A percentile compares a stretch with the other conserved stretches of the same genome.
phyloP scores from a whole-genome alignment of 2,797 vertebrate genomes.

The Champsocephalus gunnari region DNA sequence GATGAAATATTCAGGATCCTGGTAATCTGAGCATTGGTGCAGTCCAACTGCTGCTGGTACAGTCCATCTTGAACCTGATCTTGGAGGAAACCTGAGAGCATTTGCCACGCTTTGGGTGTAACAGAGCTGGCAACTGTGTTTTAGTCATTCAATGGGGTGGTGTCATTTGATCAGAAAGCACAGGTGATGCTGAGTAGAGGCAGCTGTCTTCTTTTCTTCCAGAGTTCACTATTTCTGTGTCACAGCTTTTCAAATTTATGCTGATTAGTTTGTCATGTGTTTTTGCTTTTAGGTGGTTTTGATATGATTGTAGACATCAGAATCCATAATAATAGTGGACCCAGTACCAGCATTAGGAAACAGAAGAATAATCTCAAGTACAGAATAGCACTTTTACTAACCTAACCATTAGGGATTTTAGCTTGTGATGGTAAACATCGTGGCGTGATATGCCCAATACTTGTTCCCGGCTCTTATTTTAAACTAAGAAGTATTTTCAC shows the following conservation, averaged over 20 bases:
- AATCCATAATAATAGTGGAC: background rate
- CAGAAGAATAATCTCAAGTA: background rate
- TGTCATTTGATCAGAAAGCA: slow-evolving; percentile 35
- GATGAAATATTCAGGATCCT: slow-evolving; percentile 79
- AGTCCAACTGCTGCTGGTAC: slow-evolving; percentile 62
- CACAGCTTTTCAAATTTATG: background rate
- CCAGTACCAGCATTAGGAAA: background rate
- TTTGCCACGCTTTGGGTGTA: slow-evolving; percentile 56
- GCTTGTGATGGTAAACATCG: background rate
- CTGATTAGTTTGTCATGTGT: background rate
- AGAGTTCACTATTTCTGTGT: background rate
- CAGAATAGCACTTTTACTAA: background rate
- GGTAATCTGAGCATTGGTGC: slow-evolving; percentile 60
- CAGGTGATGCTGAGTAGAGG: slow-evolving; percentile 20
- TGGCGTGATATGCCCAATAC: background rate
- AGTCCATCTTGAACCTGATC: slow-evolving; percentile 67
- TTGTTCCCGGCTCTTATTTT: background rate
- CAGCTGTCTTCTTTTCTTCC: background rate
- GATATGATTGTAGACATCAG: background rate
- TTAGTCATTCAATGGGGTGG: slow-evolving; percentile 5
- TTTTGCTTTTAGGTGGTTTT: background rate
- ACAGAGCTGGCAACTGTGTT: slow-evolving; percentile 46
- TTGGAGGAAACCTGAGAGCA: slow-evolving; percentile 67
- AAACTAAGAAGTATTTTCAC: background rate
- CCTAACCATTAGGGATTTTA: background rate